A percentile compares a stretch with the other conserved stretches of the same genome.
These are phyloP conservation scores for Zootoca vivipara DNA, from an alignment of 2,113 vertebrate genomes.

Conservation along the genomic window DNA sequence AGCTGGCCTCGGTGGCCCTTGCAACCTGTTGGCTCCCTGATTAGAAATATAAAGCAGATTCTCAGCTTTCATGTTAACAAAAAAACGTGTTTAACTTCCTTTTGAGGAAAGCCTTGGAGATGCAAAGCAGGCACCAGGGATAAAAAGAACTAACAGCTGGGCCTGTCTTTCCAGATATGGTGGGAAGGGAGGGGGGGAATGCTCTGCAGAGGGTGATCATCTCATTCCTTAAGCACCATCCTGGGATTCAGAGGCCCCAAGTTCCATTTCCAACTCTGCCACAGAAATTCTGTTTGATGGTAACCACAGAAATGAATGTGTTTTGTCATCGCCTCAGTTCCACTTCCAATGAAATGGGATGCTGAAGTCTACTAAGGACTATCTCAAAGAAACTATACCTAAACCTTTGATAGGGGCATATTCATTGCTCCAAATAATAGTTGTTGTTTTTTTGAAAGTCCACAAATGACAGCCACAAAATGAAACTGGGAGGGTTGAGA, in stretches of 20 bases:
- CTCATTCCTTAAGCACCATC: neutral
- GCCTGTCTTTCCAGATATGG: neutral
- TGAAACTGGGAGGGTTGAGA: too few relatives aligned
- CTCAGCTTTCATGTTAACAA: constrained; percentile 8
- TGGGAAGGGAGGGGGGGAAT: neutral
- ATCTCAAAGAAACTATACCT: neutral
- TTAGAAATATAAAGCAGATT: neutral
- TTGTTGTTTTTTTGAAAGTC: neutral
- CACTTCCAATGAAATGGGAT: neutral
- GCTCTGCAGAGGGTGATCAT: neutral
- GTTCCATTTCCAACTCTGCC: neutral
- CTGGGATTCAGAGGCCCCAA: neutral
- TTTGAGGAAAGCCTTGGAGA: constrained; percentile 32
- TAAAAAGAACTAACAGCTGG: constrained; percentile 20
- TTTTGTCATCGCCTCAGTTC: neutral
- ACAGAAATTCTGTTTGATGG: neutral
- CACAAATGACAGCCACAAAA: neutral
- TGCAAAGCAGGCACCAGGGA: neutral
- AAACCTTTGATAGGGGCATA: neutral
- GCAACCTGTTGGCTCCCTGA: neutral
- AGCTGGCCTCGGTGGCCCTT: neutral
- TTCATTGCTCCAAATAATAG: too few relatives aligned
- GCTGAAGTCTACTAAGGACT: neutral
- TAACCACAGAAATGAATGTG: neutral
- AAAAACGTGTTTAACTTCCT: neutral